Conservation (phyloP, 2,113 vertebrate genomes). For the Conger conger region DNA sequence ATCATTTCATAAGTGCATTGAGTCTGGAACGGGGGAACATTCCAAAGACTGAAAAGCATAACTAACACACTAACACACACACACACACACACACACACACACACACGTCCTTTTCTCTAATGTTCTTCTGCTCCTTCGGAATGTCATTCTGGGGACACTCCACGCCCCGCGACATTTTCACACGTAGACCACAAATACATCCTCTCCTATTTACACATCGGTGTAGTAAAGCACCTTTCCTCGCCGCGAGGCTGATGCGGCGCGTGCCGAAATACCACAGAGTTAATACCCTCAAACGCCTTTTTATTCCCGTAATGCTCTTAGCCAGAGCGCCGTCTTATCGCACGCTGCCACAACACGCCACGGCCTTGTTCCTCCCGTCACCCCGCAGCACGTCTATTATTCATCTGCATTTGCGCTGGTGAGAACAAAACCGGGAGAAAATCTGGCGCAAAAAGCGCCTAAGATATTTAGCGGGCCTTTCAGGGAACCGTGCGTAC, state of each 20-base stretch:
- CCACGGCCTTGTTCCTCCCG: conserved; percentile 31
- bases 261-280: conserved; percentile 40
- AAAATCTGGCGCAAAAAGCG: conserved; percentile 41
- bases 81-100: no score
- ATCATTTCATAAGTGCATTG: background rate
- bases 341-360: conserved; percentile 55
- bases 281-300: conserved; percentile 64
- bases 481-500: conserved; percentile 28
- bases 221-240: conserved; percentile 31
- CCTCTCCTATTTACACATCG: conserved; percentile 6
- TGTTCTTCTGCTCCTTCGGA: background rate
- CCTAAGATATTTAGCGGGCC: conserved; percentile 44
- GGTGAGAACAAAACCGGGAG: conserved; percentile 47
- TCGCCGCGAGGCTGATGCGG: background rate
- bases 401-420: conserved; percentile 65
- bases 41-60: background rate
- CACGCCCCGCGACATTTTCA: background rate
- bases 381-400: conserved; percentile 46
- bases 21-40: background rate
- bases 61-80: background rate
- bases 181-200: conserved; percentile 21
- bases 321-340: conserved; percentile 51
- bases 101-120: background rate
- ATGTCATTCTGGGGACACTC: background rate
- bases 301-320: conserved; percentile 60